A percentile compares a stretch with the other conserved stretches of the same genome.
These are phyloP conservation scores for Neodiprion fabricii DNA, from an alignment of 1,140 invertebrate genomes.

Conservation along the genomic window DNA sequence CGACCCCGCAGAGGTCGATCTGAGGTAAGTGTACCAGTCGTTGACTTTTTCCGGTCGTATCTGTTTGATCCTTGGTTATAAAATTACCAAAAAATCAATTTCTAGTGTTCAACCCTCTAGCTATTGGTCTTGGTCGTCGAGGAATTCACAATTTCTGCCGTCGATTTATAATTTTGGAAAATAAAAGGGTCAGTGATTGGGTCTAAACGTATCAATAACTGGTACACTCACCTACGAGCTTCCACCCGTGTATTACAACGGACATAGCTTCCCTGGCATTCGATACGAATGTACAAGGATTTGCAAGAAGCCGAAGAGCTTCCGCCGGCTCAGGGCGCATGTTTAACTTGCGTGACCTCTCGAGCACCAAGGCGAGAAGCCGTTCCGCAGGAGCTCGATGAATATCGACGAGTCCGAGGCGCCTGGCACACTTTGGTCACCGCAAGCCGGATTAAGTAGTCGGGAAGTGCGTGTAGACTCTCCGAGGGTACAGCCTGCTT, in stretches of 20 bases:
- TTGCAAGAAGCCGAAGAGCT: not conserved
- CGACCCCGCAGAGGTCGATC: no score
- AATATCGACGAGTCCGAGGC: not conserved
- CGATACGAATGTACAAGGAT: not conserved
- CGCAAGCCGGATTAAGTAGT: not conserved
- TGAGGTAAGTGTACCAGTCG: no score
- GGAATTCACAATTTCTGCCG: no score
- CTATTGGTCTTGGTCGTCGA: no score
- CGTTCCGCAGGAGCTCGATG: not conserved
- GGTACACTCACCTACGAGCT: not conserved
- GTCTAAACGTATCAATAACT: not conserved
- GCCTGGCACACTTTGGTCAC: not conserved
- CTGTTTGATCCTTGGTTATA: no score
- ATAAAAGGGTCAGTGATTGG: no score
- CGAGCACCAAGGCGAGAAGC: not conserved
- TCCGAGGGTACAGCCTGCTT: no score
- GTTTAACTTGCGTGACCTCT: not conserved
- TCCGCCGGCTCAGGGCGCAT: not conserved
- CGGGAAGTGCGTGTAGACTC: no score
- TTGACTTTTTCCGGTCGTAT: no score
- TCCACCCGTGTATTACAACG: not conserved
- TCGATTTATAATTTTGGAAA: no score
- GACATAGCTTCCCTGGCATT: not conserved
- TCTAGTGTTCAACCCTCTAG: no score
- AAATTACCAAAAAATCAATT: no score